Evolutionary conservation across 2,797 vertebrate species (phyloP).

Genomic region (Urophycis tenuis): DNA sequence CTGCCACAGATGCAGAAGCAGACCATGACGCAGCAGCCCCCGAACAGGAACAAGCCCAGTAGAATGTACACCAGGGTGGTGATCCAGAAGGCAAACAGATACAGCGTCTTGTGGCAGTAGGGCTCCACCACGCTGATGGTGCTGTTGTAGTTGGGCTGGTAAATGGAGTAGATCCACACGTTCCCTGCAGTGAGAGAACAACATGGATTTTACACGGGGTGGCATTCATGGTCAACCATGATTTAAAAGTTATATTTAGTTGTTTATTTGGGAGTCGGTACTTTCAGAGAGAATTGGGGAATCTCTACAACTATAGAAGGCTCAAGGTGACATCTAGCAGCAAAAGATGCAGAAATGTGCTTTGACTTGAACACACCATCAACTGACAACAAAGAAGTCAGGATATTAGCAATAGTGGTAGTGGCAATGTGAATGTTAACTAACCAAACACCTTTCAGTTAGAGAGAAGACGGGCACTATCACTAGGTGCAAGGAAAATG

Average conservation of each 20-base stretch:
- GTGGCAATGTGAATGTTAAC: too few species aligned
- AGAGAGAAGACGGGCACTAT: too few species aligned
- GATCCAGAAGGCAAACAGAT: slow-evolving; percentile 45
- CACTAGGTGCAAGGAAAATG: too few species aligned
- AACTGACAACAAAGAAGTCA: too few species aligned
- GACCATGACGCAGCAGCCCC: slow-evolving; percentile 22
- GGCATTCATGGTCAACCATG: too few species aligned
- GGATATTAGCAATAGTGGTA: too few species aligned
- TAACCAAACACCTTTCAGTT: too few species aligned
- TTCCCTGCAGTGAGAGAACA: slow-evolving; percentile 30
- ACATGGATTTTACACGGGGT: too few species aligned
- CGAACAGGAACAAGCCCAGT: slow-evolving; percentile 7
- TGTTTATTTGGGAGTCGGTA: background rate
- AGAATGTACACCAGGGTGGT: slow-evolving; percentile 31
- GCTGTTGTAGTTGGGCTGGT: slow-evolving; percentile 47
- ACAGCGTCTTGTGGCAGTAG: slow-evolving; percentile 49
- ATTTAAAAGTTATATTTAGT: background rate
- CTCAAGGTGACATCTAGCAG: background rate
- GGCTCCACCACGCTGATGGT: slow-evolving; percentile 1
- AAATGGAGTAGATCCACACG: slow-evolving; percentile 56
- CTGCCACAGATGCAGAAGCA: slow-evolving; percentile 26
- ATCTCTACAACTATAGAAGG: background rate
- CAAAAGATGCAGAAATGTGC: background rate
- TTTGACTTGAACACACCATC: background rate
- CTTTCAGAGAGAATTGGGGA: background rate